Percentiles rank a stretch among this genome's conserved stretches.
These are phyloP conservation scores for Archips xylosteana DNA, from an alignment of 2,888 invertebrate species.

Conservation along the genomic window DNA sequence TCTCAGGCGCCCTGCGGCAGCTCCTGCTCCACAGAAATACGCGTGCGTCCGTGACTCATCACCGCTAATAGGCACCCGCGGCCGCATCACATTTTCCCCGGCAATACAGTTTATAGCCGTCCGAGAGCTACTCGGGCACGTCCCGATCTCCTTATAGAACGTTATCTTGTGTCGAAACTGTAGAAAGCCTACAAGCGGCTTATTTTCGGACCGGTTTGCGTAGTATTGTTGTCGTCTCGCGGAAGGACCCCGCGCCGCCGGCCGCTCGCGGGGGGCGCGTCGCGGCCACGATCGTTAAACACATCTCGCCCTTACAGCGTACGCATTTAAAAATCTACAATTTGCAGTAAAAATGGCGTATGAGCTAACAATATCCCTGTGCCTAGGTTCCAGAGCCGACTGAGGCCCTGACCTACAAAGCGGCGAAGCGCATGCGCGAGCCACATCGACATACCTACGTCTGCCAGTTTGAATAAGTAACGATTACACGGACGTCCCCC, in stretches of 20 bases:
- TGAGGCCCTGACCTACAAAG: constrained; percentile 79
- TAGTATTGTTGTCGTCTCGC: constrained; percentile 52
- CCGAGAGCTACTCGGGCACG: constrained; percentile 53
- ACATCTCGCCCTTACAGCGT: constrained; percentile 50
- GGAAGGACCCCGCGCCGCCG: constrained; percentile 48
- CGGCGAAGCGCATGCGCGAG: constrained; percentile 74
- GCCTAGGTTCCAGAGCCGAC: constrained; percentile 74
- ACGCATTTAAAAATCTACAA: constrained; percentile 44
- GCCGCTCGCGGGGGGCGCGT: constrained; percentile 29
- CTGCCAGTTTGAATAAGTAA: constrained; percentile 75
- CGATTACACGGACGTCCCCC: constrained; percentile 75
- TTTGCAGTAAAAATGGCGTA: constrained; percentile 59
- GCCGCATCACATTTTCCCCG: constrained; percentile 58
- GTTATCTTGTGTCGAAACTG: constrained; percentile 53
- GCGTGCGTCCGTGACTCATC: constrained; percentile 59
- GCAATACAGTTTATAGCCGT: constrained; percentile 48
- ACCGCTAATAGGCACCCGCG: constrained; percentile 61
- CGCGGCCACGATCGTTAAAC: constrained; percentile 42
- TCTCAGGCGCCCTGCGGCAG: constrained; percentile 47
- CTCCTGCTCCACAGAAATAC: constrained; percentile 58
- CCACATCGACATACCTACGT: constrained; percentile 66
- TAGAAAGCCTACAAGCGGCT: constrained; percentile 58
- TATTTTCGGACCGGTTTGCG: constrained; percentile 61
- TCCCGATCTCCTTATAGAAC: constrained; percentile 56
- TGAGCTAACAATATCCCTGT: constrained; percentile 70